A percentile compares a stretch with the other conserved stretches of the same genome.
phyloP scores from a whole-genome alignment of 2,888 invertebrate genomes.

The Campoletis raptor region DNA sequence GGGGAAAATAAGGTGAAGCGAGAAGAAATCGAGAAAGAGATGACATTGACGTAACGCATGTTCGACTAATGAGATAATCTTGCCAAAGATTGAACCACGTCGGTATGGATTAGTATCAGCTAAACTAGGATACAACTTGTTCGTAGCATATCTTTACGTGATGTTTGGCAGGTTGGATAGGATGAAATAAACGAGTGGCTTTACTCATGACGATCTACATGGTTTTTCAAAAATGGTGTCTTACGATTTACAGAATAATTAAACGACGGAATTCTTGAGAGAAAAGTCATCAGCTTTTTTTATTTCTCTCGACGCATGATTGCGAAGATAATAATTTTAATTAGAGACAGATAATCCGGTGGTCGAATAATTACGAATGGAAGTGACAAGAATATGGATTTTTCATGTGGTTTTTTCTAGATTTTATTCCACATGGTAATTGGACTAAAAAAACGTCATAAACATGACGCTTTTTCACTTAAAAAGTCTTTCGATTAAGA shows the following conservation, averaged over 20 bases:
- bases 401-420: too few relatives aligned
- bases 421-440: too few relatives aligned
- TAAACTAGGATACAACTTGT: slow-evolving; percentile 70
- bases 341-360: background rate
- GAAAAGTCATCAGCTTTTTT: background rate
- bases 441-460: too few relatives aligned
- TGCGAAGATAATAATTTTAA: background rate
- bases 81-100: slow-evolving; percentile 72
- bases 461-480: too few relatives aligned
- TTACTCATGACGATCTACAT: background rate
- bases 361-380: too few relatives aligned
- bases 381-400: too few relatives aligned
- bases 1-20: slow-evolving; percentile 11
- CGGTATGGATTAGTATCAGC: slow-evolving; percentile 66
- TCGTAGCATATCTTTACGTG: slow-evolving; percentile 50
- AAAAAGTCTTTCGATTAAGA: background rate
- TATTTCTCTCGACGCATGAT: background rate
- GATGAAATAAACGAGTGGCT: slow-evolving; percentile 29
- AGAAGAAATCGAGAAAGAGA: slow-evolving; percentile 42
- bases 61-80: slow-evolving; percentile 71
- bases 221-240: background rate
- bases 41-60: slow-evolving; percentile 67
- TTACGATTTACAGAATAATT: background rate
- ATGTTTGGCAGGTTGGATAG: slow-evolving; percentile 46
- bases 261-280: background rate